These are phyloP conservation scores for Cosmia trapezina DNA, from an alignment of 2,888 invertebrate species.

Conservation along the genomic window DNA sequence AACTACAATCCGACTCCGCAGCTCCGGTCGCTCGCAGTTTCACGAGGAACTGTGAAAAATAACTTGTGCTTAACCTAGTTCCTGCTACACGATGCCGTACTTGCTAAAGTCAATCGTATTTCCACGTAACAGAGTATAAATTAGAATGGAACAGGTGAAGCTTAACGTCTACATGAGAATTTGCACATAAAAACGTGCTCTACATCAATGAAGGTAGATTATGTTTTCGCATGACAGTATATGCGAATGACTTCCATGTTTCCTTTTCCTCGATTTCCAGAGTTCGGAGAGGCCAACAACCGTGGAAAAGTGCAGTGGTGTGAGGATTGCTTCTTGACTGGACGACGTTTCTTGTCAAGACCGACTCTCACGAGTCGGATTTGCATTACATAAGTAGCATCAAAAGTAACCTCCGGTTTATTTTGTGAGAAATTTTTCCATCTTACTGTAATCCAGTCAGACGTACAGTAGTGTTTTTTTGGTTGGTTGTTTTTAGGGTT, in stretches of 20 bases:
- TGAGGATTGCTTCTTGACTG: conserved; percentile 37
- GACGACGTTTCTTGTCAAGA: conserved; percentile 41
- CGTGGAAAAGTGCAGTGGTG: conserved; percentile 49
- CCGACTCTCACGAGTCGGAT: conserved; percentile 15
- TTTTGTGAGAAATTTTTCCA: not conserved
- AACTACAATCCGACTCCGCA: conserved; percentile 40
- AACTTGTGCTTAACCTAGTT: conserved; percentile 74
- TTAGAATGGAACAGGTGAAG: conserved; percentile 1
- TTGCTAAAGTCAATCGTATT: conserved; percentile 30
- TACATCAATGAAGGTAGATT: accelerated
- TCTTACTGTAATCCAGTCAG: not conserved
- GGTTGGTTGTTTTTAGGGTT: too few relatives aligned
- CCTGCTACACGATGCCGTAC: conserved; percentile 28
- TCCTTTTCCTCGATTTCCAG: conserved; percentile 54
- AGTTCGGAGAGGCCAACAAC: conserved; percentile 64
- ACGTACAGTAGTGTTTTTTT: not conserved
- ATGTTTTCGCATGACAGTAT: conserved; percentile 3
- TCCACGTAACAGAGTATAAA: not conserved
- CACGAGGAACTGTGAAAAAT: conserved; percentile 68
- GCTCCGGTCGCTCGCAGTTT: conserved; percentile 41
- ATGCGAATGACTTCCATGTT: conserved; percentile 35
- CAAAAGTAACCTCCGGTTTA: conserved; percentile 3
- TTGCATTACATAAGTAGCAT: conserved; percentile 19
- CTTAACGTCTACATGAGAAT: conserved; percentile 24
- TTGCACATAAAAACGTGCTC: conserved; percentile 38